Evolutionary conservation across 2,888 invertebrate species (phyloP), one percentile per base, ranked within the genome.

Genomic region (Leptura quadrifasciata): DNA sequence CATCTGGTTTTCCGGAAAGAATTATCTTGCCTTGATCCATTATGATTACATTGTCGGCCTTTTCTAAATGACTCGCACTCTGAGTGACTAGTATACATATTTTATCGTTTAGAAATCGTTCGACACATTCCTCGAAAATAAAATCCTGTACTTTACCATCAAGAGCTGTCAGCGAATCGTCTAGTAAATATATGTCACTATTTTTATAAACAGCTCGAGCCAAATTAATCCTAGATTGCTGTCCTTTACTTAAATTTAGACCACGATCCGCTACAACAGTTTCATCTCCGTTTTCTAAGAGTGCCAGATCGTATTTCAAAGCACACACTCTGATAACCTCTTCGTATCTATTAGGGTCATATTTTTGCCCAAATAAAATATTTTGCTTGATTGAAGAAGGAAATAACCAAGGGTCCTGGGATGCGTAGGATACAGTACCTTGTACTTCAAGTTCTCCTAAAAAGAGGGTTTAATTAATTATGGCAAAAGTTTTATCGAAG

Each of bases 221-320:
- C 67, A 96, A 89, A 87, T 94, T 95, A 27, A 96, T 92, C 77
- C 96, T 91, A 1, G 95, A 95, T 86, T 93, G 92, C 88, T 96
- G 96, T 9, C 96, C 96, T 15, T 95, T 95, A 27, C 95, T 95
- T 6, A 96, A 88, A 24, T 94, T 93, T 0, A 94, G 91, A 8
- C 96, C 96, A 47, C 94, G 91, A 84, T 96, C 96, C 1, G 95
- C 96, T 0, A 96, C 94, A 70, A 94, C 86, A 0, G 95, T 95
- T 81, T 91, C 88, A 85, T 96, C 96, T 12, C 95, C 94, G 78
- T 93, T 91, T 0, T 94, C 93, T 81, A 96, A 92, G 79, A 93
- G 92, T 76, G 92, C 91, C 81, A 96, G 92, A 87, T 96, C 96
- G 82, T 90, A 90, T 70, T 89, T 86, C 75, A 95, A 85, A 4